A percentile compares a stretch with the other conserved stretches of the same genome.
phyloP scores from a whole-genome alignment of 2,113 vertebrate species.

The Melanotaenia duboulayi region DNA sequence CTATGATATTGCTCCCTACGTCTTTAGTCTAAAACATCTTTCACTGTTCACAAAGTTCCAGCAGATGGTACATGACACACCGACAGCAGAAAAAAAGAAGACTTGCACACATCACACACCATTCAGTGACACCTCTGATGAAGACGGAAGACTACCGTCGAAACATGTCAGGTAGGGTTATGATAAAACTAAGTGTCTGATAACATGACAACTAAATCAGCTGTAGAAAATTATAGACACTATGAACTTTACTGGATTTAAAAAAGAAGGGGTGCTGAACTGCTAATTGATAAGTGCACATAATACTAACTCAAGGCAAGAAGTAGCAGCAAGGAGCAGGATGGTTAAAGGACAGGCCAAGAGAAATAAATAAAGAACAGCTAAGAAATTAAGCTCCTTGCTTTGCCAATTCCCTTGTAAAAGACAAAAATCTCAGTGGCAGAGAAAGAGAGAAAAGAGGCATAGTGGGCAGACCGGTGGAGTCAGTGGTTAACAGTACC shows the following conservation, averaged over 20 bases:
- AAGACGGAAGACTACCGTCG: too few relatives aligned
- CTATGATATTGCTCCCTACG: not conserved
- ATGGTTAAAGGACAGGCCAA: not conserved
- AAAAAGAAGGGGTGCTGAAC: not conserved
- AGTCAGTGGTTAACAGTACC: slow-evolving; percentile 73
- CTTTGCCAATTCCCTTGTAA: slow-evolving; percentile 32
- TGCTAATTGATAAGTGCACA: not conserved
- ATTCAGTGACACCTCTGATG: too few relatives aligned
- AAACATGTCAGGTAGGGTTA: too few relatives aligned
- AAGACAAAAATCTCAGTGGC: slow-evolving; percentile 57
- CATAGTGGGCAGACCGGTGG: slow-evolving; percentile 66
- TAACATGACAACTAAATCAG: too few relatives aligned
- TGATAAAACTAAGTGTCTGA: too few relatives aligned
- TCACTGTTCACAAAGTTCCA: slow-evolving; percentile 4
- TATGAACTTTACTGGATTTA: too few relatives aligned
- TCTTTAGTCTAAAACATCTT: not conserved
- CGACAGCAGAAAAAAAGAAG: too few relatives aligned
- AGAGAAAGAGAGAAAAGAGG: slow-evolving; percentile 65
- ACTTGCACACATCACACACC: too few relatives aligned
- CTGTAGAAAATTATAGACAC: too few relatives aligned
- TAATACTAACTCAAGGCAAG: slow-evolving; percentile 1
- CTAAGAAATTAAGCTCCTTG: slow-evolving; percentile 31
- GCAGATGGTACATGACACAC: not conserved
- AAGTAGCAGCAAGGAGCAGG: slow-evolving; percentile 11
- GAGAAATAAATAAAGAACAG: slow-evolving; percentile 29